Conservation (phyloP, 2,113 vertebrate species). For the Uria aalge region DNA sequence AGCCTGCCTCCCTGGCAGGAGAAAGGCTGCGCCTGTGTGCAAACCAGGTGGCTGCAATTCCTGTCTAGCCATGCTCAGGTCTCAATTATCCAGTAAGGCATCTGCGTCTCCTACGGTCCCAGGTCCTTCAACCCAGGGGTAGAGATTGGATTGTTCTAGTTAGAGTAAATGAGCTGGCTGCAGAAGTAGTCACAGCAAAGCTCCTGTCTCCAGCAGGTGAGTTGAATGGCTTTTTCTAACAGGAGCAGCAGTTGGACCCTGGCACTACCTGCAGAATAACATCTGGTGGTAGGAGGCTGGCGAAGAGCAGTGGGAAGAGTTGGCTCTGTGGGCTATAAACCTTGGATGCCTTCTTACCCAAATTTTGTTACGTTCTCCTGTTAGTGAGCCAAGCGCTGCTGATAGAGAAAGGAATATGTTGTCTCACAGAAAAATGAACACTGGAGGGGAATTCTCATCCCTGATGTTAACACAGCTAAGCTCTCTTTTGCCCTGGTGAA, state of each 20-base stretch:
- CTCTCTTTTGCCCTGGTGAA: neutral
- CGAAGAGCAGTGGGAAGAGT: neutral
- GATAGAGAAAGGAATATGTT: neutral
- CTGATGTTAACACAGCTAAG: neutral
- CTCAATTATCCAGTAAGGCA: neutral
- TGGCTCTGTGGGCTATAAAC: neutral
- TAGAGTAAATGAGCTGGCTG: neutral
- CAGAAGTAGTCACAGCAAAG: neutral
- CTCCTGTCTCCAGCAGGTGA: neutral
- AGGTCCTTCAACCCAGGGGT: neutral
- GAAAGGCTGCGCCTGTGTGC: neutral
- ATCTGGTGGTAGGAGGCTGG: slow-evolving; percentile 7
- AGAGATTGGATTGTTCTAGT: neutral
- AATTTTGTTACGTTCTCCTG: neutral
- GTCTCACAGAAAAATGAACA: neutral
- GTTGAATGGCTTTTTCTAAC: neutral
- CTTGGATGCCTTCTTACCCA: neutral
- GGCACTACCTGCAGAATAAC: neutral
- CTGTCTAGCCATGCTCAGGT: slow-evolving; percentile 15
- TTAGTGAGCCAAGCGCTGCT: neutral
- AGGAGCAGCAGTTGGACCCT: neutral
- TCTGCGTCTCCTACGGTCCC: neutral
- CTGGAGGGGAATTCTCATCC: neutral
- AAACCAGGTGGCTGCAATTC: slow-evolving; percentile 14
- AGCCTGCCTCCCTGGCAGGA: neutral